Base-by-base conservation (phyloP, 1,140 invertebrate species). In the Tenebrio molitor region DNA sequence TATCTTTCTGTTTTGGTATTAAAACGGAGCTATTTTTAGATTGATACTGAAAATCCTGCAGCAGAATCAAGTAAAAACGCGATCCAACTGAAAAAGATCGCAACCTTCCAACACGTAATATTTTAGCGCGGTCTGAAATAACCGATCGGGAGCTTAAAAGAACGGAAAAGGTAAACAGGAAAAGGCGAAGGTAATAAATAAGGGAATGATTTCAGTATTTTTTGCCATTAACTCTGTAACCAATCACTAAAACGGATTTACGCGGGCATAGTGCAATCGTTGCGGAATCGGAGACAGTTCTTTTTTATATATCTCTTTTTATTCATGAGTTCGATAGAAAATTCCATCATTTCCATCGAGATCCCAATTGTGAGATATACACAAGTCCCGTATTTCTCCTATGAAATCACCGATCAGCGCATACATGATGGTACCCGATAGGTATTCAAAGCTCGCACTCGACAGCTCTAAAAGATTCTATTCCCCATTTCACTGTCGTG, bases 371-470 rank as follows among this genome's bases (percentile, higher is more conserved):
- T 15, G 42, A 46, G 42, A 46, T 46, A 46, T 17, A 46, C 42
- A 46, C 42, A 46, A 46, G 42, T 46, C 16, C 15, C 42, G 42
- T 46, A 46, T 46, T 46, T 46, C 16, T 25, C 21, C 19, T 34
- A 58, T 58, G 50, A 58, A 58, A 58, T 58, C 50, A 29, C 50
- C 50, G 46, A 53, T 53, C 46, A 53, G 21, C 46, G 21, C 21
- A 58, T 29, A 58, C 50, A 58, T 29, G 50, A 58, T 58, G 50
- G 50, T 33, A 33, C 23, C 50, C 50, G 50, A 58, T 58, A 58
- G 23, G 50, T 58, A 58, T 58, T 58, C 50, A 58, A 33, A 58
- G 50, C 50, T 58, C 23, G 50, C 50, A 33, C 50, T 58, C 50
- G 50, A 25, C 50, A 29, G 50, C 50, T 33, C 50, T 25, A 33